A percentile compares a stretch with the other conserved stretches of the same genome.
Conservation (phyloP, 2,113 vertebrate species). For the Mesembrinibis cayennensis region DNA sequence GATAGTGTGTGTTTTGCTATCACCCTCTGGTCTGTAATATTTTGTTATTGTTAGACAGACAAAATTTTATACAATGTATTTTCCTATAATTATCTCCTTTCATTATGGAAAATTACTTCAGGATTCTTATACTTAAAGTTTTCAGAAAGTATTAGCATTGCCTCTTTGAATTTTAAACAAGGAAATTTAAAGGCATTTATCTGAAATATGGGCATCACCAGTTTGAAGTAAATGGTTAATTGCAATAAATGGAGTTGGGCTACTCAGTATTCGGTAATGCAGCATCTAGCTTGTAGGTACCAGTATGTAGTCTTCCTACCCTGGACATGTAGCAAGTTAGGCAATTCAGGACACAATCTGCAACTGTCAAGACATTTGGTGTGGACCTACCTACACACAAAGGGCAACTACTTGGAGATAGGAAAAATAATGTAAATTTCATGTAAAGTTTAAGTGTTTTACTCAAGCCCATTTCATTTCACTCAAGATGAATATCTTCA, state of each 20-base stretch:
- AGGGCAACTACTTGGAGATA: background rate
- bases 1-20: background rate
- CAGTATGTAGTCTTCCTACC: background rate
- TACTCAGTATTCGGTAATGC: background rate
- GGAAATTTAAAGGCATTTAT: background rate
- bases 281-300: background rate
- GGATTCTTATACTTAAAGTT: background rate
- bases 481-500: background rate
- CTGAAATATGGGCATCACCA: background rate
- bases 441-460: background rate
- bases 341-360: background rate
- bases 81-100: background rate
- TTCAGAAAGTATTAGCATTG: background rate
- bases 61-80: background rate
- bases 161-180: background rate
- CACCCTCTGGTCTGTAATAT: background rate
- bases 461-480: background rate
- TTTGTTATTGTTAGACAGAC: background rate
- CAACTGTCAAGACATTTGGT: background rate
- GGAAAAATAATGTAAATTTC: background rate
- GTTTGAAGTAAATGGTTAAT: background rate
- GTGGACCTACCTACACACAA: background rate
- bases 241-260: background rate
- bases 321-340: background rate
- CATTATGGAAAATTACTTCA: background rate